Evolutionary conservation across 2,113 vertebrate species (phyloP).

Genomic region (Festucalex cinctus): DNA sequence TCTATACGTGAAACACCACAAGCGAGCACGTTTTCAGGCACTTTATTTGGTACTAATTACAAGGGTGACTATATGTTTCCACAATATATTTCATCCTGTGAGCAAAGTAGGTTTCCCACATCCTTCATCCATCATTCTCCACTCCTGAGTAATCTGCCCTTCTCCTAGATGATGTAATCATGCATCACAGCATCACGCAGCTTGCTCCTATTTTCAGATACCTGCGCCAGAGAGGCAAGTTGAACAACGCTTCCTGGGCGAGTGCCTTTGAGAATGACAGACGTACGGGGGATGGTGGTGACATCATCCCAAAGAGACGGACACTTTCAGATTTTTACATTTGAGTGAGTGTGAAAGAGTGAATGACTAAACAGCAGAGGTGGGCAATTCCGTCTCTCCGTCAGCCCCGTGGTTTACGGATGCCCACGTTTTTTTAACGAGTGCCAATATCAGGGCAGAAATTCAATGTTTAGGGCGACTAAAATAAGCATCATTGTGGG

Average conservation of each 20-base stretch:
- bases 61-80: slow-evolving; percentile 29
- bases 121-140: slow-evolving; percentile 55
- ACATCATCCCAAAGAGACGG: slow-evolving; percentile 31
- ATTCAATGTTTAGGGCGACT: not conserved
- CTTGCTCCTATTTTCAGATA: slow-evolving; percentile 69
- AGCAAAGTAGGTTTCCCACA: slow-evolving; percentile 43
- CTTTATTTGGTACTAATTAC: slow-evolving; percentile 13
- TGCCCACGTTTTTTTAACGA: no score
- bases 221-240: slow-evolving; percentile 60
- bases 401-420: no score
- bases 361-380: not conserved
- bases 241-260: slow-evolving; percentile 63
- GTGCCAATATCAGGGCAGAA: not conserved
- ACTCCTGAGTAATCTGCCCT: slow-evolving; percentile 61
- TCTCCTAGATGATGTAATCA: slow-evolving; percentile 63
- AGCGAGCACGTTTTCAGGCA: slow-evolving; percentile 11
- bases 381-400: no score
- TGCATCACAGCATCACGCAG: slow-evolving; percentile 63
- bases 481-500: not conserved
- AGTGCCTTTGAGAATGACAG: slow-evolving; percentile 22
- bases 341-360: not conserved
- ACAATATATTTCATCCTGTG: slow-evolving; percentile 20
- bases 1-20: not conserved
- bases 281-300: slow-evolving; percentile 21
- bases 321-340: slow-evolving; percentile 14